Evolutionary conservation across 2,888 invertebrate species (phyloP), one percentile per base, ranked within the genome.

Genomic region (Phanerotoma sp.): DNA sequence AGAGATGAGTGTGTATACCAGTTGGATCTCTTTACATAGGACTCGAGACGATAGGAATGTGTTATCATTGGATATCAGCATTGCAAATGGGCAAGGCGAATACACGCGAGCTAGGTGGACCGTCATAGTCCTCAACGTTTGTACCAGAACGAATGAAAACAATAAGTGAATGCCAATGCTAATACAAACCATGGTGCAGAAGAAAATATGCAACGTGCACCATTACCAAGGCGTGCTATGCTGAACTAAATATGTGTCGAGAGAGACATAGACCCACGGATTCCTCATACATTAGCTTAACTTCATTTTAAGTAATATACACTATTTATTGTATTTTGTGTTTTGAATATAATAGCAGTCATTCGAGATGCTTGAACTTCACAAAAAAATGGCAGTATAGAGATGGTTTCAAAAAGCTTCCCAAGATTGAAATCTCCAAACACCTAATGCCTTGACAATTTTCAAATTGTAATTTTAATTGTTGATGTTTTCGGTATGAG

Each of bases 21-120:
- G 42, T 54, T 54, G 48, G 32, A 54, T 54, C 37, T 54, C 44
- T 49, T 18, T 21, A 22, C 42, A 45, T 40, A 18, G 22, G 21
- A 51, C 52, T 40, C 48, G 51, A 62, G 62, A 64, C 61, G 67
- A 68, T 68, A 66, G 69, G 68, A 66, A 69, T 70, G 69, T 63
- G 66, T 68, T 69, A 70, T 71, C 70, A 68, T 62, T 62, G 58
- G 63, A 66, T 69, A 70, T 70, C 69, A 68, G 67, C 65, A 70
- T 69, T 68, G 69, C 69, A 68, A 69, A 70, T 69, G 66, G 59
- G 63, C 54, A 57, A 52, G 61, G 54, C 53, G 49, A 52, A 61
- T 62, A 62, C 62, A 65, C 58, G 63, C 62, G 57, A 63, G 51
- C 45, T 51, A 56, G 52, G 54, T 51, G 51, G 38, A 51, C 58